Conservation (phyloP, 2,888 invertebrate species). For the Pandemis heparana region DNA sequence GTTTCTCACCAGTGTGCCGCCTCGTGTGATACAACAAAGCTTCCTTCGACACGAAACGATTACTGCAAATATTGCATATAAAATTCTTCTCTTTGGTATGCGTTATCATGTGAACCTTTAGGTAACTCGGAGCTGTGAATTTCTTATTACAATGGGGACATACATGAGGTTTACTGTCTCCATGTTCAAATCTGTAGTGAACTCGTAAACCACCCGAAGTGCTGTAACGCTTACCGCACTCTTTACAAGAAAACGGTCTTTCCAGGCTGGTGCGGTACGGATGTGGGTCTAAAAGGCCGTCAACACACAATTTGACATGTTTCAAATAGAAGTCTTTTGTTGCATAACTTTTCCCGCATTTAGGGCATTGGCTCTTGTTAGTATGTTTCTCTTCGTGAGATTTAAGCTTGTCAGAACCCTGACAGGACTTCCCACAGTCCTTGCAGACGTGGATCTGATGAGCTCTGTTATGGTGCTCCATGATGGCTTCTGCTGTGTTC, state of each 20-base stretch:
- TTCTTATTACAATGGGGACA: slow-evolving; percentile 72
- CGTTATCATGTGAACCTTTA: slow-evolving; percentile 73
- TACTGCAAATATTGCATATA: slow-evolving; percentile 68
- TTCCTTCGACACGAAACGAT: slow-evolving; percentile 75
- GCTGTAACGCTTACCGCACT: slow-evolving; percentile 74
- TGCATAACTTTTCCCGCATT: slow-evolving; percentile 72
- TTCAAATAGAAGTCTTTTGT: slow-evolving; percentile 71
- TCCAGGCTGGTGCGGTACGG: slow-evolving; percentile 67
- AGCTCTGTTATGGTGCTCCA: slow-evolving; percentile 58
- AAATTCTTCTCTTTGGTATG: slow-evolving; percentile 79
- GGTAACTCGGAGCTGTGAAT: slow-evolving; percentile 78
- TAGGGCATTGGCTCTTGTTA: slow-evolving; percentile 68
- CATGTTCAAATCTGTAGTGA: slow-evolving; percentile 74
- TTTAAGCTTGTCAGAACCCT: slow-evolving; percentile 63
- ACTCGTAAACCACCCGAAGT: slow-evolving; percentile 74
- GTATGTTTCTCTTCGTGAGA: slow-evolving; percentile 71
- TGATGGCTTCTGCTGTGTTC: slow-evolving; percentile 61
- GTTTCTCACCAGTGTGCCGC: slow-evolving; percentile 78
- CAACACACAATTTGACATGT: slow-evolving; percentile 72
- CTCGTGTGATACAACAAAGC: slow-evolving; percentile 76
- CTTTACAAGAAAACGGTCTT: slow-evolving; percentile 64
- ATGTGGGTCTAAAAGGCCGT: slow-evolving; percentile 69
- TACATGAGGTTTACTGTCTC: slow-evolving; percentile 71
- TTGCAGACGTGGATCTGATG: slow-evolving; percentile 67
- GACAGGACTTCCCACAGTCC: slow-evolving; percentile 71